These are phyloP conservation scores for Gerosis bhagava DNA, from an alignment of 2,888 invertebrate genomes.

Conservation along the genomic window DNA sequence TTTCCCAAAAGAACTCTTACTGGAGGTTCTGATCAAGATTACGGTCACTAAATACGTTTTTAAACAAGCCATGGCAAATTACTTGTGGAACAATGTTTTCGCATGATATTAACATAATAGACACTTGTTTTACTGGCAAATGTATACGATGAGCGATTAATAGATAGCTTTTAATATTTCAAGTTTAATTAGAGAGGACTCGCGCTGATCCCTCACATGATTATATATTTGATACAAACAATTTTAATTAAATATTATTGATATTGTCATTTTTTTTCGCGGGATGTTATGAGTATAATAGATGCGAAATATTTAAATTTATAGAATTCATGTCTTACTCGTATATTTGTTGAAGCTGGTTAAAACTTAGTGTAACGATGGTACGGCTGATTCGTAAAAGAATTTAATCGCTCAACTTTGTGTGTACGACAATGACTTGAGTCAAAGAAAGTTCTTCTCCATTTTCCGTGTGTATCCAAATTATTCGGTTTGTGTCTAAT, in stretches of 20 bases:
- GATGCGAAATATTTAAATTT: too few relatives aligned
- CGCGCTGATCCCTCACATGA: too few relatives aligned
- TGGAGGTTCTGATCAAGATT: conserved; percentile 26
- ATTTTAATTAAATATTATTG: too few relatives aligned
- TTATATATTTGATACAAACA: too few relatives aligned
- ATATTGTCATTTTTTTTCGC: too few relatives aligned
- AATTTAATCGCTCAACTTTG: neutral
- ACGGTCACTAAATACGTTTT: conserved; percentile 34
- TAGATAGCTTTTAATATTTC: too few relatives aligned
- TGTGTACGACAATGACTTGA: conserved; percentile 9
- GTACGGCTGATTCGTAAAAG: too few relatives aligned
- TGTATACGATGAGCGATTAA: neutral
- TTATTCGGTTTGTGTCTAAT: conserved; percentile 40
- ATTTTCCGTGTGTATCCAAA: conserved; percentile 19
- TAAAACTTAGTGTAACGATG: too few relatives aligned
- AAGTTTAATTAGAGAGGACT: too few relatives aligned
- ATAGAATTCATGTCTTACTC: too few relatives aligned
- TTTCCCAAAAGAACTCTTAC: conserved; percentile 8
- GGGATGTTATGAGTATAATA: too few relatives aligned
- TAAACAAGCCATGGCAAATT: conserved; percentile 24
- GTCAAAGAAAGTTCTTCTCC: conserved; percentile 15
- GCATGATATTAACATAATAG: conserved; percentile 4
- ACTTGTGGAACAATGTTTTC: neutral
- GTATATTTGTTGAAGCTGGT: too few relatives aligned
- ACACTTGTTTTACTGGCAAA: neutral